phyloP scores from a whole-genome alignment of 1,140 invertebrate genomes.

The Pseudomyrmex cubaensis region DNA sequence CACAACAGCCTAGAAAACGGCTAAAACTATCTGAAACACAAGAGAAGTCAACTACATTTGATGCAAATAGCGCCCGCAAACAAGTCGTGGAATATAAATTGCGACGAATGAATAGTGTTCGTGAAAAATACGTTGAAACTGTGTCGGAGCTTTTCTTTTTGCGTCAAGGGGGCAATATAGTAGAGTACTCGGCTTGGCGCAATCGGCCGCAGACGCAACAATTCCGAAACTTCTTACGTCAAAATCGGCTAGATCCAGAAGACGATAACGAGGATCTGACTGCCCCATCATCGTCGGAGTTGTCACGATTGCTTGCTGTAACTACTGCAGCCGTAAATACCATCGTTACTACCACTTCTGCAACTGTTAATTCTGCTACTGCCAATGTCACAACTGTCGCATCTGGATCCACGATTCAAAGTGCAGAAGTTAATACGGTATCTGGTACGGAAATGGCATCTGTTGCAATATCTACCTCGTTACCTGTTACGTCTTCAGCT shows the following conservation, averaged over 20 bases:
- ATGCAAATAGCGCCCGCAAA: slow-evolving; percentile 77
- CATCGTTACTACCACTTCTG: slow-evolving; percentile 44
- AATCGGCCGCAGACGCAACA: slow-evolving; percentile 91
- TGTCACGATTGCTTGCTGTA: slow-evolving; percentile 60
- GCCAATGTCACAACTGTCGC: slow-evolving; percentile 47
- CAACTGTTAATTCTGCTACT: slow-evolving; percentile 24
- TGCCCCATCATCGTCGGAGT: slow-evolving; percentile 76
- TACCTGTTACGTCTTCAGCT: slow-evolving; percentile 87
- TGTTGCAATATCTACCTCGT: slow-evolving; percentile 87
- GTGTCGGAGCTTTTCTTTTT: slow-evolving; percentile 94
- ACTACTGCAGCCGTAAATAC: slow-evolving; percentile 62
- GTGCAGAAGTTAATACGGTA: slow-evolving; percentile 87
- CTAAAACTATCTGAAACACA: slow-evolving; percentile 79
- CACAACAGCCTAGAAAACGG: slow-evolving; percentile 79
- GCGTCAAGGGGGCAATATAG: slow-evolving; percentile 93
- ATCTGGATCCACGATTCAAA: slow-evolving; percentile 66
- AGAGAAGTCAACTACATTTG: slow-evolving; percentile 75
- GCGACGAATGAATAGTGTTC: slow-evolving; percentile 81
- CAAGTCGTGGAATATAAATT: slow-evolving; percentile 84
- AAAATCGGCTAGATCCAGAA: slow-evolving; percentile 90
- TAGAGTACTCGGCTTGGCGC: slow-evolving; percentile 93
- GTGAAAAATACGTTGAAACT: slow-evolving; percentile 91
- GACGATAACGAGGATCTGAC: slow-evolving; percentile 87
- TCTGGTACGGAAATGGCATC: slow-evolving; percentile 87
- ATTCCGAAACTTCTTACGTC: slow-evolving; percentile 90